Conservation (phyloP, 2,113 vertebrate genomes). For the Crocuta crocuta region DNA sequence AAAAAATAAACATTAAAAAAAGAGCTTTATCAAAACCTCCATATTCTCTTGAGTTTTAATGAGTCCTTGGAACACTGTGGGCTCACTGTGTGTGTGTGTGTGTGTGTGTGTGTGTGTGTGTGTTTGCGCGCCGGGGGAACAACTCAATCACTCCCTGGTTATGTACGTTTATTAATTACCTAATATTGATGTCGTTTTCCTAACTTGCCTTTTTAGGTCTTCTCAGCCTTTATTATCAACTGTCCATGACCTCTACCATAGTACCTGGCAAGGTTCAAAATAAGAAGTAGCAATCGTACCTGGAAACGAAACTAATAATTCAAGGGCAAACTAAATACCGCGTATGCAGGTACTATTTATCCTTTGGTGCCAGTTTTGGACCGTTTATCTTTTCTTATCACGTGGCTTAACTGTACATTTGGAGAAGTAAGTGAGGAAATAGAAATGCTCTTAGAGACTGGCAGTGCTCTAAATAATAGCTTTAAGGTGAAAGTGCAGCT, state of each 20-base stretch:
- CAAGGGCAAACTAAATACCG: neutral
- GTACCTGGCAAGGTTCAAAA: neutral
- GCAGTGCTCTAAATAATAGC: neutral
- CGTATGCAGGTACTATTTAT: too few species aligned
- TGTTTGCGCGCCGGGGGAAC: too few species aligned
- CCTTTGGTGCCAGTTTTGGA: neutral
- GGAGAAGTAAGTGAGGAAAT: neutral
- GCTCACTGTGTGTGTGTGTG: neutral
- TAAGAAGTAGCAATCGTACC: neutral
- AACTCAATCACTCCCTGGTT: neutral
- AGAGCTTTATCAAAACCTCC: neutral
- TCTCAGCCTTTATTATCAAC: neutral
- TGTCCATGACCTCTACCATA: neutral
- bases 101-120: neutral
- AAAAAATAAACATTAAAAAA: too few species aligned
- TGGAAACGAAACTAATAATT: neutral
- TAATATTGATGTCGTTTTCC: neutral
- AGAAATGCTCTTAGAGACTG: neutral
- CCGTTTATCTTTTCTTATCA: neutral
- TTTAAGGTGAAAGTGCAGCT: neutral
- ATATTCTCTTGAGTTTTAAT: neutral
- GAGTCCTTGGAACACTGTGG: neutral
- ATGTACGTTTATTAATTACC: neutral
- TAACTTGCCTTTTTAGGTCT: neutral
- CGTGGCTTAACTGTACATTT: neutral